Evolutionary conservation across 2,113 vertebrate species (phyloP).

Genomic region (Thinocorus orbignyianus): DNA sequence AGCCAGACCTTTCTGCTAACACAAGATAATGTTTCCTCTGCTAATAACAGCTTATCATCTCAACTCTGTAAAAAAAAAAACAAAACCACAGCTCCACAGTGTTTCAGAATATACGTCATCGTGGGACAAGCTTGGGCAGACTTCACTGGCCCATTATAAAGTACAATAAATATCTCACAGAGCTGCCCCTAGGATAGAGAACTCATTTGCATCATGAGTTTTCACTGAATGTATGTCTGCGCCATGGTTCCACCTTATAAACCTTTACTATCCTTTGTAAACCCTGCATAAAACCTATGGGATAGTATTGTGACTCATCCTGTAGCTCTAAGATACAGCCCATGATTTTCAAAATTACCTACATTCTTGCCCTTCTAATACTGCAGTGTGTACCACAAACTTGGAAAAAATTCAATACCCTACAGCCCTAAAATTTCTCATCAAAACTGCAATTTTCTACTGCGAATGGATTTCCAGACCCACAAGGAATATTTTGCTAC

Average conservation of each 20-base stretch:
- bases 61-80: neutral
- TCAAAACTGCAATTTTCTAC: neutral
- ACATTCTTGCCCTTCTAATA: neutral
- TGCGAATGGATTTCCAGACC: neutral
- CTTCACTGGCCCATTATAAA: neutral
- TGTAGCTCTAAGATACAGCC: neutral
- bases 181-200: neutral
- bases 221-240: neutral
- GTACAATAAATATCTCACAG: neutral
- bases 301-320: neutral
- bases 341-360: neutral
- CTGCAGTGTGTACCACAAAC: neutral
- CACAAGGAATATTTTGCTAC: neutral
- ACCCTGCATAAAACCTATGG: neutral
- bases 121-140: neutral
- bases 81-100: neutral
- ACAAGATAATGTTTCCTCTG: neutral
- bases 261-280: neutral
- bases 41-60: neutral
- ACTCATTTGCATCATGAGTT: neutral
- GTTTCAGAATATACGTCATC: neutral
- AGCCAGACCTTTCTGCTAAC: neutral
- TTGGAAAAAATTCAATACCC: neutral
- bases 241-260: neutral
- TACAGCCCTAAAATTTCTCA: neutral